Percentiles rank a stretch among this genome's conserved stretches.
phyloP scores from a whole-genome alignment of 2,888 invertebrate species.

The Cosmia pyralina region DNA sequence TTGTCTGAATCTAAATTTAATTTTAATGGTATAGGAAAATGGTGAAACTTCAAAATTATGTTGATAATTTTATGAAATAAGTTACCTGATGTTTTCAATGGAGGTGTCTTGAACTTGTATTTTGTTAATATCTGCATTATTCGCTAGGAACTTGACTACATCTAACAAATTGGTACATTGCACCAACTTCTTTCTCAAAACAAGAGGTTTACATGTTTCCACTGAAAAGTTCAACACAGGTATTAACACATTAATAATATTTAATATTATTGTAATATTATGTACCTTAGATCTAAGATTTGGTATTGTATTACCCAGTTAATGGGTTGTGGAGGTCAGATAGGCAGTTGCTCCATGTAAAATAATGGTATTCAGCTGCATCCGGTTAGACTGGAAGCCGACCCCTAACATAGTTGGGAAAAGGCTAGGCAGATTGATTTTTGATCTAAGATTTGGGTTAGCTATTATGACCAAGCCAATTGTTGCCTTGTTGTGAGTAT shows the following conservation, averaged over 20 bases:
- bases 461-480: background rate
- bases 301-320: too few species aligned
- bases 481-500: background rate
- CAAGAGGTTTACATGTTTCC: constrained; percentile 83
- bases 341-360: too few species aligned
- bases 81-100: constrained; percentile 74
- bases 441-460: background rate
- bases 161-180: constrained; percentile 84
- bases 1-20: background rate
- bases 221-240: constrained; percentile 76
- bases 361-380: too few species aligned
- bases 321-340: too few species aligned
- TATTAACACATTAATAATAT: background rate
- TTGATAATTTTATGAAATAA: background rate
- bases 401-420: too few species aligned
- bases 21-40: background rate
- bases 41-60: background rate
- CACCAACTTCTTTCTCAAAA: constrained; percentile 79
- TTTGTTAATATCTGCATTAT: constrained; percentile 79
- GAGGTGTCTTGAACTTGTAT: constrained; percentile 72
- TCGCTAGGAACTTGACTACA: constrained; percentile 81
- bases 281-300: background rate
- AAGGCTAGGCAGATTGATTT: too few species aligned
- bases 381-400: too few species aligned
- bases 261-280: background rate